These are phyloP conservation scores for Pelmatolapia mariae DNA, from an alignment of 2,113 vertebrate genomes.

Conservation along the genomic window DNA sequence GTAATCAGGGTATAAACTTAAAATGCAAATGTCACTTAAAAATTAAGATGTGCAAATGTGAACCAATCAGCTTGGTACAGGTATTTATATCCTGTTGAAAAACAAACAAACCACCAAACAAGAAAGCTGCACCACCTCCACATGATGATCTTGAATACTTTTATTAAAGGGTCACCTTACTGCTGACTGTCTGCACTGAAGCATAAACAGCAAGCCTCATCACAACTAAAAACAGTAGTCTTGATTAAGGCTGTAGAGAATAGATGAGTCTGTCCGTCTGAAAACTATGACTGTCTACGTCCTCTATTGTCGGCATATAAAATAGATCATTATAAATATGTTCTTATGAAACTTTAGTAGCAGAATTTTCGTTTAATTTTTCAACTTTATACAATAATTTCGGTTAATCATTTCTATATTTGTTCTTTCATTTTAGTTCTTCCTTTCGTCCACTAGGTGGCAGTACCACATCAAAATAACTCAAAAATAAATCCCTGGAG, in stretches of 20 bases:
- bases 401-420: neutral
- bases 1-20: neutral
- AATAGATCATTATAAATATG: neutral
- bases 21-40: neutral
- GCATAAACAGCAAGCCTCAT: neutral
- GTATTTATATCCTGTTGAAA: no score
- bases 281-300: neutral
- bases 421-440: neutral
- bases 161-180: neutral
- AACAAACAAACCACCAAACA: neutral
- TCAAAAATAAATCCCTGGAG: neutral
- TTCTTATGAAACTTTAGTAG: neutral
- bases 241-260: neutral
- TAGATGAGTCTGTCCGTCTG: neutral
- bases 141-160: neutral
- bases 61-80: neutral
- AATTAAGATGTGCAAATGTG: neutral
- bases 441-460: neutral
- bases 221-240: neutral
- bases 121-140: rapidly evolving
- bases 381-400: neutral
- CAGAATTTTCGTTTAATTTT: neutral
- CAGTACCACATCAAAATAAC: neutral
- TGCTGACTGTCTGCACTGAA: neutral
- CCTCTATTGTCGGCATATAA: neutral